phyloP scores from a whole-genome alignment of 2,113 vertebrate species.

The Calidris pygmaea region DNA sequence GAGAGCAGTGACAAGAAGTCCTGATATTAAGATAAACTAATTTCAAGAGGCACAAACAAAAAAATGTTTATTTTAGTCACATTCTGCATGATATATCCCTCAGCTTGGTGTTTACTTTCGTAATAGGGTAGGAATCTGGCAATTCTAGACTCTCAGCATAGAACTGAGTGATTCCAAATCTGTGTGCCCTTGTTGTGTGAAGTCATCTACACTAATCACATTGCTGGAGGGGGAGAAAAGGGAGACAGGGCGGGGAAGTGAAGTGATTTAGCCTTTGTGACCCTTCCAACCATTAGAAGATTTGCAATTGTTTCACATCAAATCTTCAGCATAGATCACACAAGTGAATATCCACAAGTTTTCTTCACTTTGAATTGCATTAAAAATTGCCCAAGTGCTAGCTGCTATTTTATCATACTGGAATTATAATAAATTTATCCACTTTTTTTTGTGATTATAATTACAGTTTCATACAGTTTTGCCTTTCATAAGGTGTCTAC shows the following conservation, averaged over 20 bases:
- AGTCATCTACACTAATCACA: not conserved
- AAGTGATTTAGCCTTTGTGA: not conserved
- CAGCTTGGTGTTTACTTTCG: not conserved
- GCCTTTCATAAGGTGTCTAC: not conserved
- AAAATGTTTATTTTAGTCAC: not conserved
- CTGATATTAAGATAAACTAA: not conserved
- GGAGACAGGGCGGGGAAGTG: fast-evolving
- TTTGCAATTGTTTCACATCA: not conserved
- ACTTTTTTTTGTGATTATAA: not conserved
- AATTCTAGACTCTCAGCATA: not conserved
- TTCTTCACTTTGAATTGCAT: not conserved
- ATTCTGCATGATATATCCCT: not conserved
- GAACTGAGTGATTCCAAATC: not conserved
- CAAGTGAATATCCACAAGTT: not conserved
- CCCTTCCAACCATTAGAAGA: not conserved
- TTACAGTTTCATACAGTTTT: not conserved
- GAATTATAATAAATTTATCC: not conserved
- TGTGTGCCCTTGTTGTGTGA: not conserved
- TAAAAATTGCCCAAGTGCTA: not conserved
- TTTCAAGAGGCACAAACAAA: not conserved
- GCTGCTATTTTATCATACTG: not conserved
- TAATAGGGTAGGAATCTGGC: not conserved
- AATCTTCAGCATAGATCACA: not conserved
- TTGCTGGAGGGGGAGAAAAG: not conserved
- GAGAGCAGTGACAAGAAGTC: not conserved